Base-by-base conservation (phyloP, 2,888 invertebrate species). In the Desoria tigrina region DNA sequence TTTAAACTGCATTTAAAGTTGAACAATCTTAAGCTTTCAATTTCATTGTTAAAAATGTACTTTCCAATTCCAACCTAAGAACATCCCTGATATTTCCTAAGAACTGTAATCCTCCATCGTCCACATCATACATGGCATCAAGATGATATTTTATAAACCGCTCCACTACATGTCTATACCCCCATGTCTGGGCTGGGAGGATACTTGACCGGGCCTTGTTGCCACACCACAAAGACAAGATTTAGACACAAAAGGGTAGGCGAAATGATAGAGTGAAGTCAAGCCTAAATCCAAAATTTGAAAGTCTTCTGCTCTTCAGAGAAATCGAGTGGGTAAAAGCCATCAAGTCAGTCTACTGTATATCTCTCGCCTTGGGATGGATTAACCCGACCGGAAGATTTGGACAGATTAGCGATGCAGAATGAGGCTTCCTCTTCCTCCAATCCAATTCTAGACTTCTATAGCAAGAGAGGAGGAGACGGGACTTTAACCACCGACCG, bases 351-450 rank as follows among this genome's bases (percentile, higher is more conserved):
- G 9, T 45, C 45, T 45, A 16, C 45, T 16, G 45, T 45, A 16
- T 45, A 51, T 26, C 9, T 26, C 9, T 51, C 45, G 60, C 51
- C 51, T 16, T 58, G 27, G 58, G 59, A 64, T 21, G 42, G 55
- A 65, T 65, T 60, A 59, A 60, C 54, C 60, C 65, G 50, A 65
- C 65, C 60, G 65, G 60, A 65, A 65, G 65, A 65, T 65, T 65
- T 60, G 60, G 65, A 61, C 60, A 65, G 65, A 65, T 55, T 65
- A 65, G 60, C 55, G 60, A 65, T 65, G 65, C 53, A 65, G 54
- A 60, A 60, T 60, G 51, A 60, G 51, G 51, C 24, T 51, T 60
- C 60, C 49, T 49, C 24, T 60, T 60, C 60, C 51, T 60, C 60
- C 39, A 51, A 51, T 28, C 60, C 28, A 23, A 60, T 51, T 50